phyloP scores from a whole-genome alignment of 2,888 invertebrate species.

The Drosophila mercatorum region DNA sequence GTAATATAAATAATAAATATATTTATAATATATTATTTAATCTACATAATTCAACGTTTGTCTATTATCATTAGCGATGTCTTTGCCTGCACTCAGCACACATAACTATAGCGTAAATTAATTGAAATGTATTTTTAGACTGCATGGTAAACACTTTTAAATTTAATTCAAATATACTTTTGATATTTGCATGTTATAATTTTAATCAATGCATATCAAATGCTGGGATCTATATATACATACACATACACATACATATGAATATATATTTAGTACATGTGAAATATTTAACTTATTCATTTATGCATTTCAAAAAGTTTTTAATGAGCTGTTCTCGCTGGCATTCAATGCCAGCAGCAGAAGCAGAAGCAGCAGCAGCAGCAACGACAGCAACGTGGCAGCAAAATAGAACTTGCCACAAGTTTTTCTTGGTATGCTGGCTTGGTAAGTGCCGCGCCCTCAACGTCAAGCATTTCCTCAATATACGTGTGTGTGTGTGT shows the following conservation, averaged over 20 bases:
- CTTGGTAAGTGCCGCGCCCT: constrained; percentile 61
- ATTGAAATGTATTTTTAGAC: neutral
- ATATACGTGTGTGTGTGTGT: constrained; percentile 12
- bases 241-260: constrained; percentile 3
- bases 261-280: constrained; percentile 17
- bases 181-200: constrained; percentile 45
- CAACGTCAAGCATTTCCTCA: constrained; percentile 23
- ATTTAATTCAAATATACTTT: constrained; percentile 8
- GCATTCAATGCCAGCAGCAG: constrained; percentile 42
- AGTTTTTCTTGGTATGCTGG: constrained; percentile 50
- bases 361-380: constrained; percentile 23
- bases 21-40: neutral
- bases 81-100: neutral
- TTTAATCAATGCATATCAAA: constrained; percentile 30
- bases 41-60: neutral
- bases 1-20: neutral
- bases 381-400: constrained; percentile 10
- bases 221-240: constrained; percentile 11
- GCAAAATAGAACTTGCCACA: constrained; percentile 30
- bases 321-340: constrained; percentile 53
- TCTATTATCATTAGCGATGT: neutral
- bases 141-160: constrained; percentile 26
- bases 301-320: constrained; percentile 53
- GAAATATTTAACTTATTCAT: constrained; percentile 52
- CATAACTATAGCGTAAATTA: neutral